Evolutionary conservation across 1,140 invertebrate genomes (phyloP), one percentile per base, ranked within the genome.

Genomic region (Brachionus asplanchnoidis): DNA sequence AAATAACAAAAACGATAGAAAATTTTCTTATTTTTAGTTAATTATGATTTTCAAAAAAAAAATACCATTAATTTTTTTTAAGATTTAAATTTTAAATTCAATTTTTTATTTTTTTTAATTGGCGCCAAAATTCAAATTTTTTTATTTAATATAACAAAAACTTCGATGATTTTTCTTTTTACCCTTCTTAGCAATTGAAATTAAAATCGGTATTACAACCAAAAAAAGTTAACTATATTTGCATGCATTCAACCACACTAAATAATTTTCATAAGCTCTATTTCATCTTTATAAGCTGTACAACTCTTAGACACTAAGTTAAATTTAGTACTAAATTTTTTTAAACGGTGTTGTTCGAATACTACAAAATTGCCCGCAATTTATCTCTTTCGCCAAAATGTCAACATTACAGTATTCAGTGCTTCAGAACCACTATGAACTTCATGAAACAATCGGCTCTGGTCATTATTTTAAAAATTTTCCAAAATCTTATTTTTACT

Each of bases 401-500:
- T 77, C 73, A 50, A 44, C 73, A 26, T 23, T 77, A 12, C 79
- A 82, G 40, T 82, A 82, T 68, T 23, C 79, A 17, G 79, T 53
- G 1, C 53, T 82, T 32, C 79, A 82, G n/a, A 82, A 82, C 26
- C 40, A 53, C 20, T 82, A 82, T 56, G 79, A 82, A 40, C 79
- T 82, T 26, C 79, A 82, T 36, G 82, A 84, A 60, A 84, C 82
- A 17, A 84, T 84, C 20, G 82, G 82, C 44, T 84, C 82, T 46
- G 79, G 79, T 82, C 20, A 60, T 8, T 60, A 26, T 20, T 68
- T 7, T 11, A 40, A 46, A 17, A 75, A 75, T 17, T 17, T 42
- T 23, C 8, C 1, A n/a, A 56, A 65, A 40, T 50, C 40, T 17
- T 8, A 60, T 60, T 23, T 60, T 23, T 6, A 9, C 0, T 40